Evolutionary conservation across 2,113 vertebrate species (phyloP).

Genomic region (Muntiacus reevesi): DNA sequence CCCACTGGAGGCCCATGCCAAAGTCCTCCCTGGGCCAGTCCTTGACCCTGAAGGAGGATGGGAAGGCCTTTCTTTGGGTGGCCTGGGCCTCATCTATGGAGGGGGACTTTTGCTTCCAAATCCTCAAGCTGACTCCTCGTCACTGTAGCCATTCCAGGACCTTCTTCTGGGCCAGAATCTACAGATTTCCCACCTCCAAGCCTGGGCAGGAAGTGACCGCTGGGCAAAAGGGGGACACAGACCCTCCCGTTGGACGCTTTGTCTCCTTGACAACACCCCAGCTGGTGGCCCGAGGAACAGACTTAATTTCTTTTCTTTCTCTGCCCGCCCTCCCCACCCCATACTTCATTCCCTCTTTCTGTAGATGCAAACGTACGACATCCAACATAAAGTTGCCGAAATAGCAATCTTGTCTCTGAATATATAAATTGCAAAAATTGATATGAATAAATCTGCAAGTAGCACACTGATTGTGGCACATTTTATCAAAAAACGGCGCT

Average conservation of each 20-base stretch:
- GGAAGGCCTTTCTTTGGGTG: neutral
- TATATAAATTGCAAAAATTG: slow-evolving; percentile 94
- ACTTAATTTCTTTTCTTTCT: slow-evolving; percentile 61
- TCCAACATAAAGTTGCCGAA: slow-evolving; percentile 83
- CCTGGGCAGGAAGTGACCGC: slow-evolving; percentile 37
- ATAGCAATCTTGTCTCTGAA: slow-evolving; percentile 95
- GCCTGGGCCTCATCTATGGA: neutral
- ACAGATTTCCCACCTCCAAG: neutral
- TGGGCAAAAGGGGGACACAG: slow-evolving; percentile 13
- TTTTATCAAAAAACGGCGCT: slow-evolving; percentile 81
- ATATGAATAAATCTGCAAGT: slow-evolving; percentile 97
- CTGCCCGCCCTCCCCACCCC: slow-evolving; percentile 32
- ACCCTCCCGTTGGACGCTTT: slow-evolving; percentile 14
- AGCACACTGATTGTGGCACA: slow-evolving; percentile 90
- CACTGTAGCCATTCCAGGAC: neutral
- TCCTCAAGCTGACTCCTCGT: neutral
- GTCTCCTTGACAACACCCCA: slow-evolving; percentile 68
- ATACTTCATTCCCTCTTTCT: slow-evolving; percentile 35
- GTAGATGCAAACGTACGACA: slow-evolving; percentile 61
- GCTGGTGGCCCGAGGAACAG: slow-evolving; percentile 36
- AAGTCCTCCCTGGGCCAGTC: neutral
- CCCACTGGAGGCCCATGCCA: neutral
- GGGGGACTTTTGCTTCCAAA: neutral
- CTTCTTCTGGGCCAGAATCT: neutral
- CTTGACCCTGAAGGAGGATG: neutral